Percentiles rank a stretch among this genome's conserved stretches.
Evolutionary conservation across 2,113 vertebrate species (phyloP).

Genomic region (Hyla sarda): DNA sequence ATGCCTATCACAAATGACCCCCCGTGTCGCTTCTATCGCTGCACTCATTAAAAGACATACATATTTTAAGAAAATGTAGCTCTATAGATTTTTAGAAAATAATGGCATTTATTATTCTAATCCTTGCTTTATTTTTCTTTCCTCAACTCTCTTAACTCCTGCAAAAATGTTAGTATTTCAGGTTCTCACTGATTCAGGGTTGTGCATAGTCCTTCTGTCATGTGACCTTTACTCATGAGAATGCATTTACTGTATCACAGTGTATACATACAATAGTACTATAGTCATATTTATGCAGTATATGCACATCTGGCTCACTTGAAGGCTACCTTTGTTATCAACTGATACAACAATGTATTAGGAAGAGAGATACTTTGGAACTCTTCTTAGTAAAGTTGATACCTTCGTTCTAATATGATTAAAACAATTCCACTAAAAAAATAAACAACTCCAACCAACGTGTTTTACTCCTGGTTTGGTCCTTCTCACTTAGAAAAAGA

Average conservation of each 20-base stretch:
- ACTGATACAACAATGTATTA: too few species aligned
- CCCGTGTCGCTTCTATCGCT: background rate
- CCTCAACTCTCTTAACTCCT: background rate
- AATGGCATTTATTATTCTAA: background rate
- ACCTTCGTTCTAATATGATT: too few species aligned
- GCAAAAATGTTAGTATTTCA: background rate
- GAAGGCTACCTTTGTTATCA: too few species aligned
- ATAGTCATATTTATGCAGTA: too few species aligned
- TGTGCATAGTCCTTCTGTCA: background rate
- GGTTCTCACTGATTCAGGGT: background rate
- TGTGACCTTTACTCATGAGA: background rate
- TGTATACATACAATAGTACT: too few species aligned
- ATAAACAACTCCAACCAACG: too few species aligned
- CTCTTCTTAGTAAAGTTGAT: too few species aligned
- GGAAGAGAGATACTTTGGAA: too few species aligned
- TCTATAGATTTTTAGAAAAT: background rate
- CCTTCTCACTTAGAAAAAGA: too few species aligned
- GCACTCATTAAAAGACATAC: background rate
- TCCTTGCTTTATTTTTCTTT: background rate
- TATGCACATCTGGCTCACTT: too few species aligned
- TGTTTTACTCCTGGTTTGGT: too few species aligned
- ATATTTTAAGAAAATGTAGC: background rate
- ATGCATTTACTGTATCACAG: background rate
- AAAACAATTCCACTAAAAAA: too few species aligned
- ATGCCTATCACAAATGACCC: background rate